Percentiles rank a stretch among this genome's conserved stretches.
These are phyloP conservation scores for Agonum fuliginosum DNA, from an alignment of 2,888 invertebrate species.

Conservation along the genomic window DNA sequence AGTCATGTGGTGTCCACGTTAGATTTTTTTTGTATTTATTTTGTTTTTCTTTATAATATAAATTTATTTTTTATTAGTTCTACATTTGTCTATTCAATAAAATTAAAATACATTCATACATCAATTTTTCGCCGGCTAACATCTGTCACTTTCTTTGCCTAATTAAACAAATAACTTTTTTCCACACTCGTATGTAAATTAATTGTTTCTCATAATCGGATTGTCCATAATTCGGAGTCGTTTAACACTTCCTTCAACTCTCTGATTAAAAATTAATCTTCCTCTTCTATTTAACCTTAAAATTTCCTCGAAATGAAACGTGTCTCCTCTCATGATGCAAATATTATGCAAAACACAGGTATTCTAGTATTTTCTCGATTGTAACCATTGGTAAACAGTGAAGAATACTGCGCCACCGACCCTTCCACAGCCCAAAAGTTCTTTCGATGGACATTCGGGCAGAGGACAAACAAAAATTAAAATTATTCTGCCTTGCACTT, in stretches of 20 bases:
- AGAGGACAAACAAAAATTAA: background rate
- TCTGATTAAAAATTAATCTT: background rate
- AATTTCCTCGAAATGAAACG: background rate
- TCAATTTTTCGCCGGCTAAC: too few species aligned
- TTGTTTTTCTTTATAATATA: too few species aligned
- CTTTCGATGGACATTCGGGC: background rate
- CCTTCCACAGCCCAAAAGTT: background rate
- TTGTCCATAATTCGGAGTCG: background rate
- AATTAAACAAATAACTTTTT: too few species aligned
- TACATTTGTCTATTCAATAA: too few species aligned
- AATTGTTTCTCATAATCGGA: background rate
- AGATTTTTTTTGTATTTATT: too few species aligned
- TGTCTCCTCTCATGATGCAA: background rate
- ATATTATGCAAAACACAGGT: background rate
- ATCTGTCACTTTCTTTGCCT: too few species aligned
- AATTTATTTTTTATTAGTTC: too few species aligned
- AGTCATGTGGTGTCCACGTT: too few species aligned
- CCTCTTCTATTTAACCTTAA: background rate
- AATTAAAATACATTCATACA: too few species aligned
- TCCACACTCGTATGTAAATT: too few species aligned
- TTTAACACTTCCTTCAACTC: background rate
- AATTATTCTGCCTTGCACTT: too few species aligned
- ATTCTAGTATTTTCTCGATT: background rate
- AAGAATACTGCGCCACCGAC: background rate
- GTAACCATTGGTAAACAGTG: background rate